Conservation (phyloP, 2,888 invertebrate species). For the Drosophila dives region DNA sequence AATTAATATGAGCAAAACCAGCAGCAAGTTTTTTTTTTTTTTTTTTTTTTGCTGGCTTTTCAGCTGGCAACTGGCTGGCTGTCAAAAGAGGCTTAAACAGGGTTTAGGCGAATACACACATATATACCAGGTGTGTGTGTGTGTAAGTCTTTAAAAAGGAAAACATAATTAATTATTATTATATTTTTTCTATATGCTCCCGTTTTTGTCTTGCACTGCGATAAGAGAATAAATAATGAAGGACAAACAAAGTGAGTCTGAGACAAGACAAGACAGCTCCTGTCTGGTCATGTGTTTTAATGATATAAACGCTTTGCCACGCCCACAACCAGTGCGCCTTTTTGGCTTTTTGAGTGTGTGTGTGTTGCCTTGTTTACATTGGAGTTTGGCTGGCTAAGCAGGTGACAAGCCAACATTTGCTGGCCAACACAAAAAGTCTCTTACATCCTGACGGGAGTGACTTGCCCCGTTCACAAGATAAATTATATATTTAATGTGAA, state of each 20-base stretch:
- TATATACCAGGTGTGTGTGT: slow-evolving; percentile 47
- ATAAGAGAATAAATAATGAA: slow-evolving; percentile 76
- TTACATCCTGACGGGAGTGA: not conserved
- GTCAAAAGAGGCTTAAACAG: slow-evolving; percentile 45
- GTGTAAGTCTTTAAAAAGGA: slow-evolving; percentile 39
- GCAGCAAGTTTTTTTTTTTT: slow-evolving; percentile 1
- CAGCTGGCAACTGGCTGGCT: not conserved
- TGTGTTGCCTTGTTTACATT: slow-evolving; percentile 41
- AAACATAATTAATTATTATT: slow-evolving; percentile 62
- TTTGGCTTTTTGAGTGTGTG: slow-evolving; percentile 5
- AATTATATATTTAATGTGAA: slow-evolving; percentile 64
- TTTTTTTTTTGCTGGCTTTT: no score
- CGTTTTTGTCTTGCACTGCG: slow-evolving; percentile 33
- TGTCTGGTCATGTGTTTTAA: slow-evolving; percentile 54
- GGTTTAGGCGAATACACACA: slow-evolving; percentile 21
- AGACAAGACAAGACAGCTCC: slow-evolving; percentile 27
- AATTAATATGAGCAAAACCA: slow-evolving; percentile 58
- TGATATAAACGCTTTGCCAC: slow-evolving; percentile 50
- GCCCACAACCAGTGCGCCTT: slow-evolving; percentile 20
- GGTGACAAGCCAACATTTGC: slow-evolving; percentile 50
- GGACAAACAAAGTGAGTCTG: slow-evolving; percentile 68
- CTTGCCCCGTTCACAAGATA: slow-evolving; percentile 49
- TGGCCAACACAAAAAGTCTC: not conserved
- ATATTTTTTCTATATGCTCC: slow-evolving; percentile 3
- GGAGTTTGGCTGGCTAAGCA: slow-evolving; percentile 39